Evolutionary conservation across 53 echinoderm and acorn worm species (phyloP), one percentile per base, ranked within the genome.

Genomic region (Apostichopus leukothele): DNA sequence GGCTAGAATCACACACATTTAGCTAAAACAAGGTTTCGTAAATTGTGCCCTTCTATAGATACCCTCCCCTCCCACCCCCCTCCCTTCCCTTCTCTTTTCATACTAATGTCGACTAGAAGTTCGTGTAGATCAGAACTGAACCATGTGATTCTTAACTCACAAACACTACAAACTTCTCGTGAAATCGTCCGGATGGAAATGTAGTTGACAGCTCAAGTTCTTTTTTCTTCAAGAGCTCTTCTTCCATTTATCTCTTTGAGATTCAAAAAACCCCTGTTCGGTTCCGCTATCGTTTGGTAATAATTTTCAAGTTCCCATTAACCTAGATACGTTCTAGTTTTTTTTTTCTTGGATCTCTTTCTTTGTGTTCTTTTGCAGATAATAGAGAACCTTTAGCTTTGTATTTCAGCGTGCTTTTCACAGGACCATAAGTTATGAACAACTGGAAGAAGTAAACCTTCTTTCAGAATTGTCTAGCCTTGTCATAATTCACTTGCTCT

Each of bases 401-500:
- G 71, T 19, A 71, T 71, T 39, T 71, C 71, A 19, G 71, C 18
- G 71, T 18, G 71, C n/a, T 19, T 63, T 71, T 71, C 71, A 16
- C 71, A n/a, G 71, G 16, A 71, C 71, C 71, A 71, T 71, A 71
- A 71, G 71, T 71, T 71, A 71, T 71, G 6, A n/a, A 18, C 20
- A 16, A 71, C 71, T 1, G 16, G 71, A 71, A 68, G 71, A 68
- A 71, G 71, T 71, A 71, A 71, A 71, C 71, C 71, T 19, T 71
- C 81, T 21, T 12, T 81, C 81, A 51, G 59, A 54, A 81, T 53
- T 19, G 81, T 81, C 19, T 81, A 81, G 54, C 81, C 55, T 23
- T 81, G 25, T 18, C 81, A 81, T 81, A 81, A 81, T 81, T 81
- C 81, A 81, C 81, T n/a, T 18, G 39, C 81, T 55, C 81, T 81